These are phyloP conservation scores for Acanthiza pusilla DNA, from an alignment of 2,797 vertebrate genomes.

Conservation along the genomic window DNA sequence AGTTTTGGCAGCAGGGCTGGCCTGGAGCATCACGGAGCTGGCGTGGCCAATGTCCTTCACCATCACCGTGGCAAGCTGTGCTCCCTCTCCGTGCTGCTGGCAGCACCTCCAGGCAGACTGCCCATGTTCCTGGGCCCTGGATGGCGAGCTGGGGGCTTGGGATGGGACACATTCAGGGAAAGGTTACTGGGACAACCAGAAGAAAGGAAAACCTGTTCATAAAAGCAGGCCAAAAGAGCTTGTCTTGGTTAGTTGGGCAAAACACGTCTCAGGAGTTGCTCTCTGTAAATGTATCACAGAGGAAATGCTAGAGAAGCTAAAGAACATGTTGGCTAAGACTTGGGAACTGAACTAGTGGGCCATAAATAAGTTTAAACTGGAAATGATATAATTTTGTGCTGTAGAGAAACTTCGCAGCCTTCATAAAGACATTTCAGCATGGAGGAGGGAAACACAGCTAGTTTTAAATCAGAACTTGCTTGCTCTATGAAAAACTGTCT, in stretches of 20 bases:
- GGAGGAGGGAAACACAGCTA: not conserved
- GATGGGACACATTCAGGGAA: not conserved
- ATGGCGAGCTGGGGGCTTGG: not conserved
- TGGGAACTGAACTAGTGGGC: not conserved
- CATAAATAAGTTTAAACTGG: not conserved
- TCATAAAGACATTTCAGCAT: not conserved
- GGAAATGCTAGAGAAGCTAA: not conserved
- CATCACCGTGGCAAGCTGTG: not conserved
- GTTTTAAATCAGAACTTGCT: not conserved
- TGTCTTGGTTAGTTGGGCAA: not conserved
- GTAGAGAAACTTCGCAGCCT: not conserved
- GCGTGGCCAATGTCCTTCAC: not conserved
- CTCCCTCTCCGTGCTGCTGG: not conserved
- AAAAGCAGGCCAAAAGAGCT: not conserved
- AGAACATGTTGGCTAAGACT: not conserved
- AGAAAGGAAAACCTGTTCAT: not conserved
- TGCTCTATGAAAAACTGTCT: not conserved
- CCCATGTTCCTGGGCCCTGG: not conserved
- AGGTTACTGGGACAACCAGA: not conserved
- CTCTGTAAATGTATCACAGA: not conserved
- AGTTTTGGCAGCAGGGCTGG: not conserved
- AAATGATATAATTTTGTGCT: not conserved
- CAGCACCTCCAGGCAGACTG: not conserved
- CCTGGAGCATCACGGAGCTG: not conserved
- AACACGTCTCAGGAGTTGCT: not conserved